Percentiles rank a stretch among this genome's conserved stretches.
Evolutionary conservation across 2,113 vertebrate genomes (phyloP).

Genomic region (Dunckerocampus dactyliophorus): DNA sequence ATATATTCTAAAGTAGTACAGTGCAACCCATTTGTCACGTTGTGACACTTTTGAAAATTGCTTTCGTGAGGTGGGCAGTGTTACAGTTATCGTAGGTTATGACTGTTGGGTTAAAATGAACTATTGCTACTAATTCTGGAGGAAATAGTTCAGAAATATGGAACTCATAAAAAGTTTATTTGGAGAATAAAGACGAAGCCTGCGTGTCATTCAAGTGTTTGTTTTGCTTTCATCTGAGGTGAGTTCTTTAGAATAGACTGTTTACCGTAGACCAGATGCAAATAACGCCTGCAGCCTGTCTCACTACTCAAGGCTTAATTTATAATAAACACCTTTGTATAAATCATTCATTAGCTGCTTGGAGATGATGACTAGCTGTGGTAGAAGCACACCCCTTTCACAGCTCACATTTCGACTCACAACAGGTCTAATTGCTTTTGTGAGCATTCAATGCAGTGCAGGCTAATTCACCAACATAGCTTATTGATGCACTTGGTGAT

Average conservation of each 20-base stretch:
- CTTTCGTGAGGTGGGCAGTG: not conserved
- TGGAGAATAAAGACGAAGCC: not conserved
- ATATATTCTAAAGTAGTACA: not conserved
- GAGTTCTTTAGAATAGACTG: constrained; percentile 22
- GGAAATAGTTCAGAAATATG: not conserved
- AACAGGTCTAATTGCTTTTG: no score
- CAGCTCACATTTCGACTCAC: not conserved
- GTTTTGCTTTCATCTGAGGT: constrained; percentile 30
- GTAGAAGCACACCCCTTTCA: constrained; percentile 1
- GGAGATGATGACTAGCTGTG: constrained; percentile 7
- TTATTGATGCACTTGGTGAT: no score
- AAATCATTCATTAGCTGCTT: constrained; percentile 46
- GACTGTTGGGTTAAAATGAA: not conserved
- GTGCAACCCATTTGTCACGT: constrained; percentile 8
- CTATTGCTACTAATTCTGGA: not conserved
- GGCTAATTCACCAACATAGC: no score
- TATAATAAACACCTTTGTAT: constrained; percentile 39
- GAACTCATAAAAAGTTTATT: constrained; percentile 1
- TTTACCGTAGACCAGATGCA: constrained; percentile 40
- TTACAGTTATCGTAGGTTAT: not conserved
- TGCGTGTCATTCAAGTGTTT: not conserved
- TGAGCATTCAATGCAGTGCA: no score
- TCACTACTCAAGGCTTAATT: constrained; percentile 50
- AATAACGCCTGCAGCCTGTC: constrained; percentile 33
- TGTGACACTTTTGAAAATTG: constrained; percentile 4